Evolutionary conservation across 2,888 invertebrate genomes (phyloP).

Genomic region (Horisme vitalbata): DNA sequence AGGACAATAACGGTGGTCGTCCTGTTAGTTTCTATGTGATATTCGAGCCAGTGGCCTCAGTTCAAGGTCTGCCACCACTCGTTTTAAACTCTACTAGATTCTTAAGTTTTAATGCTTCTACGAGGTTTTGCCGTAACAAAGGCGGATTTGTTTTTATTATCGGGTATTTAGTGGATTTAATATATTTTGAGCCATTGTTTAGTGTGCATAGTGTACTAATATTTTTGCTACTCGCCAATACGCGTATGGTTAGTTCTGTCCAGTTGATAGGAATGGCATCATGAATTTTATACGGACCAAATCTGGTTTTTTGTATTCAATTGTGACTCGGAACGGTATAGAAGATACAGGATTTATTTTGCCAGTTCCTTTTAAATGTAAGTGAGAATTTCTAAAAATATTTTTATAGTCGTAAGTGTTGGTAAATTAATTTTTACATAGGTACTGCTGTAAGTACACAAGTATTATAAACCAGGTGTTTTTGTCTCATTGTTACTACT

Average conservation of each 20-base stretch:
- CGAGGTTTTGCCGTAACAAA: conserved; percentile 61
- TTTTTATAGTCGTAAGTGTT: conserved; percentile 79
- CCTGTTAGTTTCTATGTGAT: conserved; percentile 64
- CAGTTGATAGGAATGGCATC: conserved; percentile 77
- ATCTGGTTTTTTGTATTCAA: conserved; percentile 61
- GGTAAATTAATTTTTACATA: conserved; percentile 74
- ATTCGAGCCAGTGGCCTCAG: conserved; percentile 48
- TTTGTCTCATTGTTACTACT: conserved; percentile 41
- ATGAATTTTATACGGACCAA: conserved; percentile 76
- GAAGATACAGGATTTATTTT: conserved; percentile 78
- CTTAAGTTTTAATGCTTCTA: conserved; percentile 74
- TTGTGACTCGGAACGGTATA: conserved; percentile 49
- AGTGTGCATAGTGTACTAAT: conserved; percentile 76
- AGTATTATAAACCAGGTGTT: conserved; percentile 56
- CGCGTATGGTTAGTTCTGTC: conserved; percentile 65
- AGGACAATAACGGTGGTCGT: conserved; percentile 77
- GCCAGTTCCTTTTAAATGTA: conserved; percentile 82
- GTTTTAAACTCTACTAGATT: conserved; percentile 63
- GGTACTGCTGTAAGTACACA: conserved; percentile 65
- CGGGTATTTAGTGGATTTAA: conserved; percentile 76
- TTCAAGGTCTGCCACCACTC: conserved; percentile 55
- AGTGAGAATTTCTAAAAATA: conserved; percentile 82
- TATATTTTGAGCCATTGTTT: conserved; percentile 75
- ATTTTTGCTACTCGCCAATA: conserved; percentile 75
- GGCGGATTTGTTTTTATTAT: conserved; percentile 62